A percentile compares a stretch with the other conserved stretches of the same genome.
phyloP scores from a whole-genome alignment of 2,888 invertebrate genomes.

The Lamellibrachia satsuma region DNA sequence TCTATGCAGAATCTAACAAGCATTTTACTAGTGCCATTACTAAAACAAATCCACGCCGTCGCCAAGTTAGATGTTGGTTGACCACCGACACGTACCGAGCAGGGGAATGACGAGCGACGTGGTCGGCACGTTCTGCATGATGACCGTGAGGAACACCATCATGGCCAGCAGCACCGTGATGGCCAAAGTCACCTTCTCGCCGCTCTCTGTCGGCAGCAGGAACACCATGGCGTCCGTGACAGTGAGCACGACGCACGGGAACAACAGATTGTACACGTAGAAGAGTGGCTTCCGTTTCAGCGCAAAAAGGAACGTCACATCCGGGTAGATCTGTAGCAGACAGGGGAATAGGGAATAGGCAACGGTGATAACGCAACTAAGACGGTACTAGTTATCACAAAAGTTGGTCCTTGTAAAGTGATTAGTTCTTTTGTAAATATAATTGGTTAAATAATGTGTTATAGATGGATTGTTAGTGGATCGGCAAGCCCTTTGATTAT shows the following conservation, averaged over 20 bases:
- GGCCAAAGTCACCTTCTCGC: constrained; percentile 23
- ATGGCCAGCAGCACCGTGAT: constrained; percentile 22
- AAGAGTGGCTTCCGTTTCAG: constrained; percentile 24
- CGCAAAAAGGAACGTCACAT: neutral
- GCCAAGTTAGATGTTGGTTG: too few relatives aligned
- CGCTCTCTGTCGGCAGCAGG: constrained; percentile 18
- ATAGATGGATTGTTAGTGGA: too few relatives aligned
- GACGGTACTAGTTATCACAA: too few relatives aligned
- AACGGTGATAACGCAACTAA: neutral
- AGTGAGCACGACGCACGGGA: constrained; percentile 24
- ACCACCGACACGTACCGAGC: neutral
- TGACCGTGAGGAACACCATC: constrained; percentile 26
- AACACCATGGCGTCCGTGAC: constrained; percentile 22
- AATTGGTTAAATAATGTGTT: too few relatives aligned
- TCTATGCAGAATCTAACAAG: too few relatives aligned
- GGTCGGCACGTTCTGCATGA: constrained; percentile 25
- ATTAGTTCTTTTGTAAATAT: too few relatives aligned
- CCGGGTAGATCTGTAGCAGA: constrained; percentile 18
- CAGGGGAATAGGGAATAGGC: neutral
- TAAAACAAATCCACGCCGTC: too few relatives aligned
- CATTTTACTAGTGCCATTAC: too few relatives aligned
- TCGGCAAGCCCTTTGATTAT: too few relatives aligned
- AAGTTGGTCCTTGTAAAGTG: too few relatives aligned
- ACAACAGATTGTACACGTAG: constrained; percentile 24
- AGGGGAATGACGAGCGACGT: constrained; percentile 17